phyloP scores from a whole-genome alignment of 2,113 vertebrate species.

The Opisthocomus hoazin region DNA sequence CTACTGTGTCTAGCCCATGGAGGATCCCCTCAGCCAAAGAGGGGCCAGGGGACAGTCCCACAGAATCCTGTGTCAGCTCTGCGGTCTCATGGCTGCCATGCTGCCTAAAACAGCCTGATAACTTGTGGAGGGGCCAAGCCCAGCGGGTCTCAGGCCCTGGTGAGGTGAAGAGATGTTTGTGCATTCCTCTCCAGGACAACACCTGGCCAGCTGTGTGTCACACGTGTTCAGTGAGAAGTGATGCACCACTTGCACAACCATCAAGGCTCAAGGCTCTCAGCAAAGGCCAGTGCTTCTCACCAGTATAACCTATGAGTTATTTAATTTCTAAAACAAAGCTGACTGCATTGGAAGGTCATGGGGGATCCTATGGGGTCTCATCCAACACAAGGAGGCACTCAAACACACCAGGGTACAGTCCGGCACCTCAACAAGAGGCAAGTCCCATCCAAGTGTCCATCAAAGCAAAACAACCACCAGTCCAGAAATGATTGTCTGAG shows the following conservation, averaged over 20 bases:
- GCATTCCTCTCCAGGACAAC: neutral
- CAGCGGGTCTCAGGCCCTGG: neutral
- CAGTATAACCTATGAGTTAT: neutral
- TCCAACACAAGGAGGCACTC: neutral
- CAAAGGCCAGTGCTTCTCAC: neutral
- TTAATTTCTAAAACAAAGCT: neutral
- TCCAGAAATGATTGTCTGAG: neutral
- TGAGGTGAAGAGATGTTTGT: neutral
- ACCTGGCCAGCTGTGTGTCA: neutral
- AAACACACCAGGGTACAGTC: neutral
- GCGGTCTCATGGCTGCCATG: neutral
- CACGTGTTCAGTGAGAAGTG: neutral
- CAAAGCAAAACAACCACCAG: neutral
- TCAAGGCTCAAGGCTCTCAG: neutral
- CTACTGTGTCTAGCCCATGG: neutral
- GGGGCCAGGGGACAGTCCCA: neutral
- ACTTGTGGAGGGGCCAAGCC: neutral
- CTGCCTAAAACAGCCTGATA: neutral
- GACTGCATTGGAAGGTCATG: neutral
- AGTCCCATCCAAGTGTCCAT: neutral
- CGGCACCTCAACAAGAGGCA: neutral
- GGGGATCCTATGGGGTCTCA: neutral
- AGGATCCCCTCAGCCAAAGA: neutral
- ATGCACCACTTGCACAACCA: no score
- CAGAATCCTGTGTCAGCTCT: no score